Evolutionary conservation across 2,888 invertebrate genomes (phyloP).

Genomic region (Dysmachus trigonus): DNA sequence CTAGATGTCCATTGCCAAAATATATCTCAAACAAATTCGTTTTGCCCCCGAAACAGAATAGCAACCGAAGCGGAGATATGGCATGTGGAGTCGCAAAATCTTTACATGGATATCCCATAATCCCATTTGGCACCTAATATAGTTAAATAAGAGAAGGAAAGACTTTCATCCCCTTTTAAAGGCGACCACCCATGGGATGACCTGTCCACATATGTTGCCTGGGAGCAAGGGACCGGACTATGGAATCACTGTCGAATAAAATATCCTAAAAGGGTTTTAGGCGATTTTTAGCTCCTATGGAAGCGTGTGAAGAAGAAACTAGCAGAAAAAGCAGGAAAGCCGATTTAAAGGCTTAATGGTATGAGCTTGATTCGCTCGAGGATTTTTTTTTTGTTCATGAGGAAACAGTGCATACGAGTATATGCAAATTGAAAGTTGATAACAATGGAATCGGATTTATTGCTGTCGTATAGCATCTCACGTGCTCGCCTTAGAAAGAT

Average conservation of each 20-base stretch:
- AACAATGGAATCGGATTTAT: constrained; percentile 9
- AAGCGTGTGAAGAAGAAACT: background rate
- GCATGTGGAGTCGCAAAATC: constrained; percentile 15
- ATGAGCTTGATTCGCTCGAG: constrained; percentile 21
- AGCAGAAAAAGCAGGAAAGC: constrained; percentile 25
- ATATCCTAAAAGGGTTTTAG: constrained; percentile 30
- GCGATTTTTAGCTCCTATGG: constrained; percentile 25
- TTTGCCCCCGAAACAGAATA: background rate
- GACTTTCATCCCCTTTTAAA: constrained; percentile 34
- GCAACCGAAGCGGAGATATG: background rate
- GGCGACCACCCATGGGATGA: constrained; percentile 40
- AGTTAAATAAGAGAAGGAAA: constrained; percentile 41
- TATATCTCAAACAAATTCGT: background rate
- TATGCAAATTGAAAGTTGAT: constrained; percentile 37
- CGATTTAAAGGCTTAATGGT: constrained; percentile 40
- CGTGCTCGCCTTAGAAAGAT: background rate
- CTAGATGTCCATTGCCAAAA: background rate
- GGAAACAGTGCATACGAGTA: background rate
- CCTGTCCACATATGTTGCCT: constrained; percentile 37
- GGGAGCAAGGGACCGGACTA: background rate
- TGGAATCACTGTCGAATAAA: constrained; percentile 29
- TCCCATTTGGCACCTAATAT: constrained; percentile 42
- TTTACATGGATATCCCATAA: constrained; percentile 31
- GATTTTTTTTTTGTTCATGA: background rate
- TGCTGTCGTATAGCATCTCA: background rate